Base-by-base conservation (phyloP, 2,113 vertebrate species). In the Vombatus ursinus region DNA sequence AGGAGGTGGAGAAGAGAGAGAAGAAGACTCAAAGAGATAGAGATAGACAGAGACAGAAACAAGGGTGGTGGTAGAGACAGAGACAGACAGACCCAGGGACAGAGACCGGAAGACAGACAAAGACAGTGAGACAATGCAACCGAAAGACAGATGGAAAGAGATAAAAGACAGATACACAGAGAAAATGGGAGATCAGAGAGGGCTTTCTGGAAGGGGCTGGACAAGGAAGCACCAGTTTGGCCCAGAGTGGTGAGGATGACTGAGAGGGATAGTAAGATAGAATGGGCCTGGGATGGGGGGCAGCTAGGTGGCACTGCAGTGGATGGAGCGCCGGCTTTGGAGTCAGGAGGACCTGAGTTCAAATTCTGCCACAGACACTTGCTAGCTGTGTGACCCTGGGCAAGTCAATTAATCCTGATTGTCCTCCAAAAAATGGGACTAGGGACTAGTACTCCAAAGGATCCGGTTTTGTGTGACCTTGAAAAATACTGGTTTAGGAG, bases 351-450 rank as follows among this genome's bases (percentile, higher is more conserved):
- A 57, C 26, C 9, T 10, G 7, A 52, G 53, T 25, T 57, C 54
- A 57, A 57, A 57, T 57, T 57, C 8, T 6, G 54, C 54, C 28
- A 31, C 28, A 11, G 57, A 28, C 28, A 68, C 44, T 91, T 84
- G 89, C 7, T 68, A 0, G 0, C 91, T 92, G 44, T 95, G 94
- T 94, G 93, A 25, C 50, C 37, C 91, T 47, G 50, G 28, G 52
- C 24, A 92, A 51, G 61, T 90, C 89, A 92, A 90, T 93, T 95
- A 1, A 31, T n/a, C 25, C 96, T 51, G 95, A 61, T 61, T 37
- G 28, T 4, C 10, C 52, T 1, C 52, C 52, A 22, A 37, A 68
- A 68, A 68, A 68, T 37, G 28, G 57, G 57, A 37, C 28, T 37
- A 68, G 57, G 57, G 57, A 37, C 31, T 37, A 68, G 68, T 14